Evolutionary conservation across 2,797 vertebrate genomes (phyloP).

Genomic region (Paguma larvata): DNA sequence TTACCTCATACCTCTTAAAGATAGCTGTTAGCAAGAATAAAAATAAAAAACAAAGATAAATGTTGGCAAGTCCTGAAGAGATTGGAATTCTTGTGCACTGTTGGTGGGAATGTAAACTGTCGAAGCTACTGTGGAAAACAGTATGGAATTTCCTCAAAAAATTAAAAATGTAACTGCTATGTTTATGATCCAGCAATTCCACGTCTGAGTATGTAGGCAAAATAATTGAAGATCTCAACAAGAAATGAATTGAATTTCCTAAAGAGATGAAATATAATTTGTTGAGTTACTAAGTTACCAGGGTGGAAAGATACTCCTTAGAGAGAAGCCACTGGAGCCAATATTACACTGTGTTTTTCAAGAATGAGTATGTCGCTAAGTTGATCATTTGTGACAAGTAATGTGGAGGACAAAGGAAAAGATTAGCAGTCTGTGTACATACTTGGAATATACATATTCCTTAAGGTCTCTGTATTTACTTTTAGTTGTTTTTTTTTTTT

Average conservation of each 20-base stretch:
- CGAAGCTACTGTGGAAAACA: neutral
- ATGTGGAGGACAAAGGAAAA: neutral
- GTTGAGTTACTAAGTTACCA: neutral
- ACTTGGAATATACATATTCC: neutral
- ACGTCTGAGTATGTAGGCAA: neutral
- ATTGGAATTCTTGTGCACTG: neutral
- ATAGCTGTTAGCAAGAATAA: neutral
- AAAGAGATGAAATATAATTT: neutral
- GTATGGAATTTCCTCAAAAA: neutral
- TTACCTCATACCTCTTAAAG: neutral
- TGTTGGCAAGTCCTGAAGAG: neutral
- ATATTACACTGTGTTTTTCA: neutral
- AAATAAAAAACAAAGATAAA: neutral
- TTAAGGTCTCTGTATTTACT: neutral
- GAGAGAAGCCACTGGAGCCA: neutral
- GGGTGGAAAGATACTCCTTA: neutral
- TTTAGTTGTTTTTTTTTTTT: too few relatives aligned
- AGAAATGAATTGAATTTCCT: neutral
- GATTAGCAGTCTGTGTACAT: neutral
- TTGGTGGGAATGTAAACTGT: neutral
- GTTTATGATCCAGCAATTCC: neutral
- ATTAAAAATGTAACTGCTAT: neutral
- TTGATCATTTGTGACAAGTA: neutral
- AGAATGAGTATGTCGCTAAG: neutral
- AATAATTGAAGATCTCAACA: neutral